Conservation (phyloP, 2,888 invertebrate genomes). For the Eudasyphora cyanicolor region DNA sequence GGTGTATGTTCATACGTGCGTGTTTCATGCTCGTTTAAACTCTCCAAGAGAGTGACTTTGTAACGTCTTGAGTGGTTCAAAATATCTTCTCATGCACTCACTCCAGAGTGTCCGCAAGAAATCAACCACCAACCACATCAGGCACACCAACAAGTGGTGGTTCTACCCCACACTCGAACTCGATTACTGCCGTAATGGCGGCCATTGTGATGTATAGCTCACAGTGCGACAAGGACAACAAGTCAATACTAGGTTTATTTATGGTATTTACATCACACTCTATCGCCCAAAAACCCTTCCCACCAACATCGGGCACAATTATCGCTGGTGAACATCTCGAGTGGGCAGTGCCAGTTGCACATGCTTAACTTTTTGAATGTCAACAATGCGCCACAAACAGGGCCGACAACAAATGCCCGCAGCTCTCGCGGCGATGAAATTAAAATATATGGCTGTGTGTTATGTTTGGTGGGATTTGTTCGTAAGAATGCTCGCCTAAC, state of each 20-base stretch:
- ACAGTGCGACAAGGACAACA: conserved; percentile 36
- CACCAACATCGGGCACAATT: conserved; percentile 68
- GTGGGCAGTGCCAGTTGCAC: conserved; percentile 76
- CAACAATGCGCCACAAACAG: conserved; percentile 67
- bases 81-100: conserved; percentile 70
- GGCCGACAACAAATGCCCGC: not conserved
- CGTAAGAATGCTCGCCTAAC: not conserved
- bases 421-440: not conserved
- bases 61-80: conserved; percentile 70
- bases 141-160: not conserved
- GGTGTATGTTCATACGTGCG: conserved; percentile 59
- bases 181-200: conserved; percentile 47
- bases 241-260: conserved; percentile 61
- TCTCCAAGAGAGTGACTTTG: conserved; percentile 43
- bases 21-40: conserved; percentile 58
- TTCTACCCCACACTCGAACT: conserved; percentile 6
- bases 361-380: conserved; percentile 73
- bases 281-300: conserved; percentile 66
- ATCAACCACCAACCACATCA: not conserved
- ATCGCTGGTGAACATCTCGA: conserved; percentile 67
- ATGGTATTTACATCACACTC: conserved; percentile 28
- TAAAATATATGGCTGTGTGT: not conserved
- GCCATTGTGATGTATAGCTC: conserved; percentile 23
- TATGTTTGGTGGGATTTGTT: not conserved
- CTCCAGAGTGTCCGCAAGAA: conserved; percentile 63